Evolutionary conservation across 92 coral and sea anemone genomes (phyloP), one percentile per base, ranked within the genome.

Genomic region (Hydrozoanthus gracilis): DNA sequence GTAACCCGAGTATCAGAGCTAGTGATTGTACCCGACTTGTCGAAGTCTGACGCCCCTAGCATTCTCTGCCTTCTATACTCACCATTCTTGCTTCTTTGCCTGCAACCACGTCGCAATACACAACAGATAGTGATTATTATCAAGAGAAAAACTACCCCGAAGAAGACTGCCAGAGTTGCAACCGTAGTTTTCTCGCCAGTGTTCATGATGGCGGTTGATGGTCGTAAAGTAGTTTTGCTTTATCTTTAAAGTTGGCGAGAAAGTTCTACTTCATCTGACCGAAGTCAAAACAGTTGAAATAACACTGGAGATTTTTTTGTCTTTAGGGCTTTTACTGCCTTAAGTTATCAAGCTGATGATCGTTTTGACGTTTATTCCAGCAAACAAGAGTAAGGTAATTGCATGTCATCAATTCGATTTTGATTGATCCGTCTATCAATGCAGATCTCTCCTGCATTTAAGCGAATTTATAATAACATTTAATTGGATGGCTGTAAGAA

Each of bases 151-250:
- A 91, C 87, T 27, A 91, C 76, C 8, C 91, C 93, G 51, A 91
- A 91, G 64, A 91, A 91, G 7, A 91, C 91, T 2, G 93, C 93
- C 73, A 91, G 80, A 10, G 93, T 91, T 44, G 93, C 93, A 11
- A 91, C 93, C 9, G 93, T 91, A 20, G 93, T 91, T 62, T 87
- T 90, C 51, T 91, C 93, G 27, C 93, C 89, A 16, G 91, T 88
- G 77, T 91, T 91, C 93, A 91, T 91, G 12, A 16, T 35, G 46
- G 3, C 45, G 73, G 11, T 6, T 7, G 56, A 15, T n/a, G 6
- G 50, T 62, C 44, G 11, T 20, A 45, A 10, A 44, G 35, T 12
- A 3, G 15, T 12, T 11, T 76, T 56, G 55, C 13, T 76, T 12
- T 6, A 76, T 39, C 50, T 76, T 13, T 17, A 48, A 54, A 35